Conservation (phyloP, 2,888 invertebrate genomes). For the Prosapia bicincta region DNA sequence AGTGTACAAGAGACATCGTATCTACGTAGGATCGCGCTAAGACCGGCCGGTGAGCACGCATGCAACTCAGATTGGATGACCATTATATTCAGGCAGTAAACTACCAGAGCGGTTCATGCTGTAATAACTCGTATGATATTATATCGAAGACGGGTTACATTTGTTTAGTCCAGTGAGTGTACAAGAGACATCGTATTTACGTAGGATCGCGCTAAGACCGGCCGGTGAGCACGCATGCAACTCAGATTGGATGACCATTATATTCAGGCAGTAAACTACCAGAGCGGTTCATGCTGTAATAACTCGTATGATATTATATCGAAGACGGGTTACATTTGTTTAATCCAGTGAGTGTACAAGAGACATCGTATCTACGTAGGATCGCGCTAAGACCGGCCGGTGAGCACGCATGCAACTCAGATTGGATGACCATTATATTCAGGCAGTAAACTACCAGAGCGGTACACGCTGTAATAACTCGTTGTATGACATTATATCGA, state of each 20-base stretch:
- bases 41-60: neutral
- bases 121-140: neutral
- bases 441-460: neutral
- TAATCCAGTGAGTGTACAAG: no score
- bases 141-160: neutral
- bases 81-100: neutral
- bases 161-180: no score
- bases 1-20: no score
- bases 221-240: neutral
- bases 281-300: neutral
- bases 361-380: neutral
- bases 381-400: neutral
- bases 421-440: neutral
- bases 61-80: neutral
- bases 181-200: no score
- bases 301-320: neutral
- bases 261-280: neutral
- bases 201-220: neutral
- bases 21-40: neutral
- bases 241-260: neutral
- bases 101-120: neutral
- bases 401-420: neutral
- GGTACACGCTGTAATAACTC: neutral
- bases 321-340: neutral
- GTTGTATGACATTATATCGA: neutral